Base-by-base conservation (phyloP, 2,888 invertebrate genomes). In the Aspidiotus rigidus region DNA sequence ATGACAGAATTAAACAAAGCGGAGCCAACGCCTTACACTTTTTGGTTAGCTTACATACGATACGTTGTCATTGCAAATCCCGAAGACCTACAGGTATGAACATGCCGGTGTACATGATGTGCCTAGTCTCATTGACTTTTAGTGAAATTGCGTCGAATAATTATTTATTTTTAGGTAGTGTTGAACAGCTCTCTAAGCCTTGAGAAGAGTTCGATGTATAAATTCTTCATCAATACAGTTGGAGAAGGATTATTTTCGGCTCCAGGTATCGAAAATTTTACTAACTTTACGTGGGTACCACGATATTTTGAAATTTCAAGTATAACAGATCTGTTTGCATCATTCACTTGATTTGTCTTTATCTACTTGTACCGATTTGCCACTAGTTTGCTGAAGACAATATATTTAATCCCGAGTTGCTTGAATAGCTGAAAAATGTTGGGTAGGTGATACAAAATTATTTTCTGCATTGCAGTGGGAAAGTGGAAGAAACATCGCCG, bases 401-500 rank as follows among this genome's bases (percentile, higher is more conserved):
- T n/a, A n/a, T n/a, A n/a, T n/a, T n/a, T n/a, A n/a, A n/a, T n/a
- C n/a, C n/a, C n/a, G n/a, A n/a, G n/a, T n/a, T n/a, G n/a, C n/a
- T n/a, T n/a, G 49, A 8, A 44, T 44, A 44, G 49, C 49, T 44
- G n/a, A n/a, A n/a, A 44, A 44, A 11, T 11, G 49, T 8, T 44
- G 49, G 11, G 9, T 44, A 44, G 11, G 9, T 44, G 49, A 8
- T 44, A 44, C 8, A 44, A 28, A 28, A 28, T 28, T 3, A 28
- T 28, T 28, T 28, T 28, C 5, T 28, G 28, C 28, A 10, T 59
- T 10, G 39, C 71, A 80, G 80, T 79, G 66, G 73, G 76, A 28
- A 79, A 80, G 75, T 81, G 81, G 81, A 77, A 77, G 7, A 76
- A 76, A 40, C 76, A 79, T 60, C 77, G 81, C 16, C 80, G 80